Conservation (phyloP, 2,797 vertebrate genomes). For the Sparus aurata region DNA sequence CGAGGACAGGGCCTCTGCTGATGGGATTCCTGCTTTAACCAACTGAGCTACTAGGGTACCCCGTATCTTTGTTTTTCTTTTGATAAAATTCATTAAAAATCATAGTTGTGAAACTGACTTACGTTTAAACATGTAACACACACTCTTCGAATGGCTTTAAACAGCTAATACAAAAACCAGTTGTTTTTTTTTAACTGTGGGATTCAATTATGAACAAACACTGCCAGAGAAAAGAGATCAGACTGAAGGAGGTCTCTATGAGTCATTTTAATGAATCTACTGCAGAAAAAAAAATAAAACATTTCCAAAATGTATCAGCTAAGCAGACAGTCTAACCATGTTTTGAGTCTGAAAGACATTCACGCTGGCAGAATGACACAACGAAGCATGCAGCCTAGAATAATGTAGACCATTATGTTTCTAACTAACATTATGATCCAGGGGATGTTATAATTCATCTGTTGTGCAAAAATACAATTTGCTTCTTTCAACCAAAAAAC, state of each 20-base stretch:
- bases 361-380: background rate
- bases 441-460: background rate
- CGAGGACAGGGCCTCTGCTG: too few species aligned
- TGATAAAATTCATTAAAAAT: too few species aligned
- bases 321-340: background rate
- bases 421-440: background rate
- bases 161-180: too few species aligned
- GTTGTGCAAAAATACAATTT: background rate
- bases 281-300: background rate
- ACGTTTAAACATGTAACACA: too few species aligned
- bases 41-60: too few species aligned
- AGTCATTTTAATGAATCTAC: slow-evolving; percentile 11
- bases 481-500: background rate
- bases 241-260: background rate
- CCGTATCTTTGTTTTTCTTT: too few species aligned
- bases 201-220: background rate
- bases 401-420: background rate
- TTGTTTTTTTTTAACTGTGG: background rate
- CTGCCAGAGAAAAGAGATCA: background rate
- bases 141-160: too few species aligned
- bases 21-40: too few species aligned
- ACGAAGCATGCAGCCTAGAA: slow-evolving; percentile 10
- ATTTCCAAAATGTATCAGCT: background rate
- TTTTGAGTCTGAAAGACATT: background rate
- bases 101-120: too few species aligned